Evolutionary conservation across 2,888 invertebrate genomes (phyloP).

Genomic region (Cecidostiba fungosa): DNA sequence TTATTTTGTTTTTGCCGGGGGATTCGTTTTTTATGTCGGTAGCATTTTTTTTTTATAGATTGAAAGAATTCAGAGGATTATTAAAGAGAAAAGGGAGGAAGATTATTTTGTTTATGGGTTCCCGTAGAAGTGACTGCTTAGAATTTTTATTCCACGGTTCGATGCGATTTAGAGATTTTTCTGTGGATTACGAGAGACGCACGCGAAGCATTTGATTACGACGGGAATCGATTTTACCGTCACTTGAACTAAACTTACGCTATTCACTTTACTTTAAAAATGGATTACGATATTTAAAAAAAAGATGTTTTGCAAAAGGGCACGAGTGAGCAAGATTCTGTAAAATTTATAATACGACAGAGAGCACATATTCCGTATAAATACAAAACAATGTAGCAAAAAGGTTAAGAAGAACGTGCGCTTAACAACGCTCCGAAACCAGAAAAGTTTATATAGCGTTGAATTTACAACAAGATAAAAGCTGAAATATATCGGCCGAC

Average conservation of each 20-base stretch:
- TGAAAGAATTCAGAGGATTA: constrained; percentile 27
- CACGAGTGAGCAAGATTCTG: not conserved
- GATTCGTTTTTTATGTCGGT: not conserved
- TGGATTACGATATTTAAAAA: no score
- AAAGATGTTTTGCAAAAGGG: not conserved
- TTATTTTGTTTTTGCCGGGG: constrained; percentile 35
- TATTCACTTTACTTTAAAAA: no score
- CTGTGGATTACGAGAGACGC: not conserved
- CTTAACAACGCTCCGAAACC: not conserved
- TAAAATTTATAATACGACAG: not conserved
- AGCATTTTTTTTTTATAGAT: constrained; percentile 27
- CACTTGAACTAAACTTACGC: not conserved
- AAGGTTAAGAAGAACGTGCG: not conserved
- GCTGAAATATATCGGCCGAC: not conserved
- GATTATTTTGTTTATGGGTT: not conserved
- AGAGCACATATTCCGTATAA: not conserved
- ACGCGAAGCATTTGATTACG: not conserved
- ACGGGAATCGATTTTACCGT: constrained; percentile 26
- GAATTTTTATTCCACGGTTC: not conserved
- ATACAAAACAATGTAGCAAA: not conserved
- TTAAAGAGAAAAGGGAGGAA: not conserved
- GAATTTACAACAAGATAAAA: constrained; percentile 12
- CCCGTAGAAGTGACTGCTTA: not conserved
- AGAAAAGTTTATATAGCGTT: not conserved
- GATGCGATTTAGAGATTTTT: not conserved